A percentile compares a stretch with the other conserved stretches of the same genome.
These are phyloP conservation scores for Mormyrops boulengeri DNA, from an alignment of 2,797 vertebrate genomes.

Conservation along the genomic window DNA sequence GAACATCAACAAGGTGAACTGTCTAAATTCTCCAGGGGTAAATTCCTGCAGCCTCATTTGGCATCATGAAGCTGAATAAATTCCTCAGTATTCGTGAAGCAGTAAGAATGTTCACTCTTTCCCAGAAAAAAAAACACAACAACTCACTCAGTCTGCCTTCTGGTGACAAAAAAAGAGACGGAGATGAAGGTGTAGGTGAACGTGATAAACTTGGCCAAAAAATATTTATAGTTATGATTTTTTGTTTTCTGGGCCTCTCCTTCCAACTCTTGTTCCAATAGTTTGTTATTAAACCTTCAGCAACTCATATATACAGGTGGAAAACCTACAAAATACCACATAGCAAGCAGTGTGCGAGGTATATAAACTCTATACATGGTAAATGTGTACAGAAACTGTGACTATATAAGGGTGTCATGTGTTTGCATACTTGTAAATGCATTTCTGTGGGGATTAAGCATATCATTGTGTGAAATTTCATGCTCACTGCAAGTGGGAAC, in stretches of 20 bases:
- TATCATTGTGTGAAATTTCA: slow-evolving; percentile 8
- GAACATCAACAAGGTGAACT: not conserved
- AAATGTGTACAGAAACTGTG: not conserved
- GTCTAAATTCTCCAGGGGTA: not conserved
- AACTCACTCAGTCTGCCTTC: not conserved
- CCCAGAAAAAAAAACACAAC: not conserved
- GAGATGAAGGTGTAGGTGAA: not conserved
- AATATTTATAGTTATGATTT: not conserved
- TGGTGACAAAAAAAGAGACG: not conserved
- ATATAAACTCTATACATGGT: not conserved
- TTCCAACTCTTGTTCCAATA: not conserved
- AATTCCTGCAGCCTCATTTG: not conserved
- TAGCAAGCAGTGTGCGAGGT: not conserved
- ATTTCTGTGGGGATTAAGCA: not conserved
- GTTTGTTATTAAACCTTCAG: not conserved
- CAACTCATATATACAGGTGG: not conserved
- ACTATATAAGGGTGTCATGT: not conserved
- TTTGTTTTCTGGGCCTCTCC: not conserved
- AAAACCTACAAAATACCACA: not conserved
- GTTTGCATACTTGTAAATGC: not conserved
- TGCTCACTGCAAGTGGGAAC: not conserved
- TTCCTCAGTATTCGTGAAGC: not conserved
- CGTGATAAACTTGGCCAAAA: not conserved
- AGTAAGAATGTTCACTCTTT: not conserved
- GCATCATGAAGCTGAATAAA: not conserved